phyloP scores from a whole-genome alignment of 1,140 invertebrate genomes.

The Brachionus koreanus region DNA sequence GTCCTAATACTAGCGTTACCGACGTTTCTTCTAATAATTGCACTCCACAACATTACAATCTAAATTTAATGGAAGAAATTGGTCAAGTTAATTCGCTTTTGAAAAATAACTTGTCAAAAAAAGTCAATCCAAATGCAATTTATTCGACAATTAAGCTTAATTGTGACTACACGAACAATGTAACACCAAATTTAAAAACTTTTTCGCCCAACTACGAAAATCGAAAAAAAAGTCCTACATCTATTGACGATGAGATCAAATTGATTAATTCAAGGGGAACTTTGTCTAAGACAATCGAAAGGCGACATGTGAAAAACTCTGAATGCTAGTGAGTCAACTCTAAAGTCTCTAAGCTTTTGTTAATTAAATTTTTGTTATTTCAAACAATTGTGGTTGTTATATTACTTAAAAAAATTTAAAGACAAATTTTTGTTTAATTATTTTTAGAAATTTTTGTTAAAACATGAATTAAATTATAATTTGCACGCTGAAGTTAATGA shows the following conservation, averaged over 20 bases:
- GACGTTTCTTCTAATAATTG: constrained; percentile 39
- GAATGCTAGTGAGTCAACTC: constrained; percentile 11
- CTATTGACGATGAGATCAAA: constrained; percentile 41
- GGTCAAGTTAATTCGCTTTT: not conserved
- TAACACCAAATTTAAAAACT: not conserved
- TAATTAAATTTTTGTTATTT: not conserved
- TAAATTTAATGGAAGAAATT: constrained; percentile 17
- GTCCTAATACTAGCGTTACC: constrained; percentile 29
- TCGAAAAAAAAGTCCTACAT: constrained; percentile 18
- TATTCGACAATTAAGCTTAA: constrained; percentile 25
- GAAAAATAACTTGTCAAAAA: not conserved
- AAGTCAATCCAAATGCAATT: constrained; percentile 9
- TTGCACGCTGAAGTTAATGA: not conserved
- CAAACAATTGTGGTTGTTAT: not conserved
- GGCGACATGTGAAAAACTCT: constrained; percentile 40
- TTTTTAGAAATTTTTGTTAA: not conserved
- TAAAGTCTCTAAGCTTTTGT: not conserved
- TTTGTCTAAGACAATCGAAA: not conserved
- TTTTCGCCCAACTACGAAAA: constrained; percentile 15
- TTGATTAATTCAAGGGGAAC: constrained; percentile 9
- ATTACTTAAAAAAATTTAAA: not conserved
- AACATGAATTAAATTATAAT: not conserved
- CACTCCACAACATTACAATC: constrained; percentile 33
- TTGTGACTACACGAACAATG: not conserved
- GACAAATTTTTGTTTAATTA: not conserved